phyloP scores from a whole-genome alignment of 2,113 vertebrate genomes.

The Mobula birostris region DNA sequence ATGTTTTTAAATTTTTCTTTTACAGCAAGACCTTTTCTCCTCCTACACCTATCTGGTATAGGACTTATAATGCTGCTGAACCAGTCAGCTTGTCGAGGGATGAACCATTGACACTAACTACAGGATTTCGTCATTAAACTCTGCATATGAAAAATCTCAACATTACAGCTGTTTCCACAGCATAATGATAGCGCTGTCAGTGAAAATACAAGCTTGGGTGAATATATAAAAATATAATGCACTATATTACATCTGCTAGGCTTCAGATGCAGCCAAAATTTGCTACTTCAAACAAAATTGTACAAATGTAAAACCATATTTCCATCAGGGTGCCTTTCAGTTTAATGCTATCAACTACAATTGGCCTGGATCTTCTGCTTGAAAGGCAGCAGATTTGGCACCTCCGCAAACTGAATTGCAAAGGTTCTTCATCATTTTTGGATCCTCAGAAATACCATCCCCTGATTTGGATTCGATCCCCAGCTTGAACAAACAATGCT shows the following conservation, averaged over 20 bases:
- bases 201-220: too few relatives aligned
- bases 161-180: too few relatives aligned
- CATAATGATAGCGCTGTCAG: too few relatives aligned
- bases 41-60: too few relatives aligned
- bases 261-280: not conserved
- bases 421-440: not conserved
- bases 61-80: too few relatives aligned
- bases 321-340: not conserved
- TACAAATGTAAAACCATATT: not conserved
- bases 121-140: too few relatives aligned
- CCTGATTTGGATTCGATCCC: constrained; percentile 3
- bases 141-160: too few relatives aligned
- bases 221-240: not conserved
- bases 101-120: too few relatives aligned
- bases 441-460: not conserved
- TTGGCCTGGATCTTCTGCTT: too few relatives aligned
- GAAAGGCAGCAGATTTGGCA: not conserved
- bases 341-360: not conserved
- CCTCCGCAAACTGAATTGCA: not conserved
- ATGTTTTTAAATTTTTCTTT: too few relatives aligned
- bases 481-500: not conserved
- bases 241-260: not conserved
- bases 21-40: too few relatives aligned
- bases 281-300: not conserved
- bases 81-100: too few relatives aligned